phyloP scores from a whole-genome alignment of 1,140 invertebrate species.

The Drosophila truncata region DNA sequence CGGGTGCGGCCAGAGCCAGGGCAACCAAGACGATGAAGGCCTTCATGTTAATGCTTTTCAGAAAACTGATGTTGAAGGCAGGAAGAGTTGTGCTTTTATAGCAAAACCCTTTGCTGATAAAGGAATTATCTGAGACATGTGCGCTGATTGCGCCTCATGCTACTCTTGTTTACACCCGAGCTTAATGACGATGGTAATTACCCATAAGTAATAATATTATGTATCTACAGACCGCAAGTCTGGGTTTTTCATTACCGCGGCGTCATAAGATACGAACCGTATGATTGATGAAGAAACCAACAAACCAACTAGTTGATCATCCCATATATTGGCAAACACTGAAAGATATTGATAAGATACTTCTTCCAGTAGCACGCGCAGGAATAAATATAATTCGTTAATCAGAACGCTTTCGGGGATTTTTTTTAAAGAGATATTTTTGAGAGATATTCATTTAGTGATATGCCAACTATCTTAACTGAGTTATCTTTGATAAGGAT shows the following conservation, averaged over 20 bases:
- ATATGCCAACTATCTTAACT: neutral
- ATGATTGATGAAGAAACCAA: constrained; percentile 15
- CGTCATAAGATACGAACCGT: neutral
- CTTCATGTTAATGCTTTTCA: constrained; percentile 45
- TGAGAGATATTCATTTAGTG: neutral
- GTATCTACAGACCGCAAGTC: constrained; percentile 1
- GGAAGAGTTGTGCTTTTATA: neutral
- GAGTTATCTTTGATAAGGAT: constrained; percentile 1
- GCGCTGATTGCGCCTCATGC: neutral
- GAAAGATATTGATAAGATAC: constrained; percentile 10
- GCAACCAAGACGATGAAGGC: constrained; percentile 55
- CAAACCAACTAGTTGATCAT: neutral
- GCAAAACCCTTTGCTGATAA: neutral
- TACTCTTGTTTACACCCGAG: neutral
- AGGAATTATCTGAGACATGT: neutral
- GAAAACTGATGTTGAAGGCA: constrained; percentile 47
- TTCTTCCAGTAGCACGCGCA: neutral
- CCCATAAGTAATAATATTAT: neutral
- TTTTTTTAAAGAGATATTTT: constrained; percentile 1
- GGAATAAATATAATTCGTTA: neutral
- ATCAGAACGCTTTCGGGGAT: neutral
- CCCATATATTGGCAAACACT: neutral
- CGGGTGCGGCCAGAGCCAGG: constrained; percentile 62
- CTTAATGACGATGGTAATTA: constrained; percentile 9
- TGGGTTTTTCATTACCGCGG: neutral